phyloP scores from a whole-genome alignment of 1,140 invertebrate species.

The Zaprionus africanus region DNA sequence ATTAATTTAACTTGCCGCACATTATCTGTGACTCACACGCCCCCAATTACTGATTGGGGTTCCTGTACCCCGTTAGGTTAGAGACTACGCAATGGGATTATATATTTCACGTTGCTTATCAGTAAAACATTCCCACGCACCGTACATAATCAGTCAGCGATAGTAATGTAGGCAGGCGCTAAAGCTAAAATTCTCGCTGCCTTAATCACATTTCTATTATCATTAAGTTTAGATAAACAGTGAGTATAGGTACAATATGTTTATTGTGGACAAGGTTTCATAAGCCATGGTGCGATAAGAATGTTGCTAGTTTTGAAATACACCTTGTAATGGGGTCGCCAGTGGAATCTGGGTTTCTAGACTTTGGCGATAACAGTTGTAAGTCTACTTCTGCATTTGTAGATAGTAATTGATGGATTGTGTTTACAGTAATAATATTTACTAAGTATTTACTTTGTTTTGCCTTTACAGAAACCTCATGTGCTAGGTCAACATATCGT shows the following conservation, averaged over 20 bases:
- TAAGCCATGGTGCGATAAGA: conserved; percentile 27
- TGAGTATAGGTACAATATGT: conserved; percentile 9
- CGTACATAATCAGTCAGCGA: conserved; percentile 12
- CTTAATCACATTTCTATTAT: conserved; percentile 23
- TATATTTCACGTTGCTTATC: conserved; percentile 39
- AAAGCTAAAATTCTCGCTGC: conserved; percentile 8
- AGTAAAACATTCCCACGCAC: conserved; percentile 31
- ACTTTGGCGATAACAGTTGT: background rate
- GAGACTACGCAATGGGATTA: conserved; percentile 12
- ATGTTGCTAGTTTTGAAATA: conserved; percentile 9
- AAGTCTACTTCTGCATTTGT: background rate
- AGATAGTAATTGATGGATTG: conserved; percentile 34
- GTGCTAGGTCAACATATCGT: conserved; percentile 40
- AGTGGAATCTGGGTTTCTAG: conserved; percentile 16
- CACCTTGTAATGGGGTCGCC: conserved; percentile 18
- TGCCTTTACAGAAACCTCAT: conserved; percentile 56
- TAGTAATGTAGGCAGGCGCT: conserved; percentile 22
- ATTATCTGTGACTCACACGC: conserved; percentile 39
- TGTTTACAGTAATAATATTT: conserved; percentile 12
- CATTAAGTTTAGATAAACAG: conserved; percentile 36
- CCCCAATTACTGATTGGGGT: conserved; percentile 45
- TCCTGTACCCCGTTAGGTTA: background rate
- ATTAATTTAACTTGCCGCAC: background rate
- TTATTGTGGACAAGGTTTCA: conserved; percentile 7
- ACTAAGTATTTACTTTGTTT: conserved; percentile 14